phyloP scores from a whole-genome alignment of 2,797 vertebrate species.

The Pantherophis alleghaniensis region DNA sequence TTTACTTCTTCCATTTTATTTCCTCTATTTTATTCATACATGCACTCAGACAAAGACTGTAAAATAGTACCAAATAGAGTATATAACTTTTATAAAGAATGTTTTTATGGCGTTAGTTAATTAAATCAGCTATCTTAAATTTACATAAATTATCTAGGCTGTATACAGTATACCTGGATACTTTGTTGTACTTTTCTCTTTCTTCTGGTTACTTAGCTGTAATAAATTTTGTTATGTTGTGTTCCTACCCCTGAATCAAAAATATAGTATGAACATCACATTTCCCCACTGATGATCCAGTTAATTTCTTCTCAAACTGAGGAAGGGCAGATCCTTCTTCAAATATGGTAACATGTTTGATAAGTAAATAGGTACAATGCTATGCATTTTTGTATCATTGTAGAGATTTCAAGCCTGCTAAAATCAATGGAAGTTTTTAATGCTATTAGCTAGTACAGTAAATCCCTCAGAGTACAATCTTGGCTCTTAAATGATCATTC shows the following conservation, averaged over 20 bases:
- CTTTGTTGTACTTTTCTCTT: not conserved
- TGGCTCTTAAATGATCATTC: not conserved
- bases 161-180: not conserved
- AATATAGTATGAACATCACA: not conserved
- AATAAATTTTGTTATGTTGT: not conserved
- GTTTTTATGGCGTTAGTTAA: not conserved
- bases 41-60: not conserved
- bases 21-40: not conserved
- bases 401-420: not conserved
- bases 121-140: not conserved
- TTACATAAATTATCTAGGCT: not conserved
- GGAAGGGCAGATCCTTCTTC: not conserved
- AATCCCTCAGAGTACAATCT: not conserved
- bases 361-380: not conserved
- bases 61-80: not conserved
- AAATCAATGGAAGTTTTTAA: not conserved
- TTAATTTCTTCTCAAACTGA: not conserved
- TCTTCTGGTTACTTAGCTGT: not conserved
- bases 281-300: not conserved
- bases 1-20: not conserved
- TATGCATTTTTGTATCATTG: not conserved
- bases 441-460: not conserved
- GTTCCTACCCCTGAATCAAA: not conserved
- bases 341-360: not conserved
- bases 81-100: not conserved